phyloP scores from a whole-genome alignment of 2,888 invertebrate genomes.

The Cheilosia vulpina region DNA sequence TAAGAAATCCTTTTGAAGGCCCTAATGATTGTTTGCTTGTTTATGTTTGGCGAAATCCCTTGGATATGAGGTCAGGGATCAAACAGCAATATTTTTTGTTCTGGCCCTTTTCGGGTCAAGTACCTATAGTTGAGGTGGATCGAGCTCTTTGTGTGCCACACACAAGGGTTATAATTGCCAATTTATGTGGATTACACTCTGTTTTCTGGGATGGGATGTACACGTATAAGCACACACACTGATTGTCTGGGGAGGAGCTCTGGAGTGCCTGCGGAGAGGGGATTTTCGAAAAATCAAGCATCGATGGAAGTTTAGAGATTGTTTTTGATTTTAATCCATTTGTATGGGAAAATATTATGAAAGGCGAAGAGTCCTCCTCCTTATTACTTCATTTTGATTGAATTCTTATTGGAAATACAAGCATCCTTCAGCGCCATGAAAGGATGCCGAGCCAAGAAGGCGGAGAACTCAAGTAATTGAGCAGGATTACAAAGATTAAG shows the following conservation, averaged over 20 bases:
- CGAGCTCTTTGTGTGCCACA: constrained; percentile 23
- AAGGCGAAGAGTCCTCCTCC: constrained; percentile 24
- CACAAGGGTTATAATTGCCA: constrained; percentile 73
- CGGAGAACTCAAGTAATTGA: constrained; percentile 64
- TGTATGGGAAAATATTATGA: constrained; percentile 61
- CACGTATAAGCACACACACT: constrained; percentile 2
- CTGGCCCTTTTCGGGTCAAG: constrained; percentile 67
- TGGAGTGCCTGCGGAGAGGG: neutral
- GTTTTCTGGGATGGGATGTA: constrained; percentile 10
- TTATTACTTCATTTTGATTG: constrained; percentile 62
- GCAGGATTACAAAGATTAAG: constrained; percentile 66
- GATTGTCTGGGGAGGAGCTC: constrained; percentile 19
- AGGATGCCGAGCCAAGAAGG: constrained; percentile 28
- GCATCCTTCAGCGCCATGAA: constrained; percentile 53
- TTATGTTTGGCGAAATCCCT: constrained; percentile 64
- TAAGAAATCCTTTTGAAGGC: constrained; percentile 64
- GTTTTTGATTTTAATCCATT: constrained; percentile 74
- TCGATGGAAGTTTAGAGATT: constrained; percentile 67
- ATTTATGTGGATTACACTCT: constrained; percentile 73
- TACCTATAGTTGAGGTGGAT: constrained; percentile 53
- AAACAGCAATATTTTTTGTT: constrained; percentile 67
- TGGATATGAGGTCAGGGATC: constrained; percentile 57
- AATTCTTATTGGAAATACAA: constrained; percentile 54
- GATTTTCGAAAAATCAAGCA: constrained; percentile 61
- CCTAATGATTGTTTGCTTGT: constrained; percentile 73